Conservation (phyloP, 2,888 invertebrate genomes). For the Leptopterna dolabrata region DNA sequence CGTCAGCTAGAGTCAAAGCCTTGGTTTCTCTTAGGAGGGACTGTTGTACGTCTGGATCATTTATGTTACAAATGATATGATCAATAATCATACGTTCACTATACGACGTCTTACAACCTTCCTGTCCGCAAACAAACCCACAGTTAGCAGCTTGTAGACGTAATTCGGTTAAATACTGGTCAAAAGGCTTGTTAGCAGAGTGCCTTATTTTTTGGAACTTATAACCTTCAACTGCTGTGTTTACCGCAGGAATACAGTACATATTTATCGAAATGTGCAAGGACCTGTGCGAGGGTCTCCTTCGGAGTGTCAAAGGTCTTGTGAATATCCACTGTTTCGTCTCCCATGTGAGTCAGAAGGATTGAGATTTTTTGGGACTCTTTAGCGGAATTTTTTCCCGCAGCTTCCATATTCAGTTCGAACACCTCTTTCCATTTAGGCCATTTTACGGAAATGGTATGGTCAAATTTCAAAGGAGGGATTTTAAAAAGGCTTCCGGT, state of each 20-base stretch:
- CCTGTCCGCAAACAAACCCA: no score
- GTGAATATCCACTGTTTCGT: background rate
- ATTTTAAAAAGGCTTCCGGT: background rate
- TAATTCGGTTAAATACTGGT: no score
- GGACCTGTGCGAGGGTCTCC: background rate
- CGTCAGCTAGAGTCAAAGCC: no score
- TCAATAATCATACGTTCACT: no score
- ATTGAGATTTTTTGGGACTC: constrained; percentile 5
- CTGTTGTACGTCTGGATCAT: no score
- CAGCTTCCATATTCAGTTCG: no score
- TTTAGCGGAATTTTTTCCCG: no score
- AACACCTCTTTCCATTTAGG: background rate
- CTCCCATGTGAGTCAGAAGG: background rate
- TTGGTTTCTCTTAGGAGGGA: no score
- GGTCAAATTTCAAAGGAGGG: background rate
- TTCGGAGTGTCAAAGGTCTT: background rate
- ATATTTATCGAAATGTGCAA: background rate
- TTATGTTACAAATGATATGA: no score
- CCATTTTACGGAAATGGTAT: background rate
- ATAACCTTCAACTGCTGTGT: background rate
- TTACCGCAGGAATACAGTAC: background rate
- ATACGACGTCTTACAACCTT: no score
- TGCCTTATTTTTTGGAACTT: constrained; percentile 3
- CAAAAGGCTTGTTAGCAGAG: no score
- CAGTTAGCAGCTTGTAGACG: no score